Evolutionary conservation across 2,113 vertebrate genomes (phyloP), one percentile per base, ranked within the genome.

Genomic region (Gadus macrocephalus): DNA sequence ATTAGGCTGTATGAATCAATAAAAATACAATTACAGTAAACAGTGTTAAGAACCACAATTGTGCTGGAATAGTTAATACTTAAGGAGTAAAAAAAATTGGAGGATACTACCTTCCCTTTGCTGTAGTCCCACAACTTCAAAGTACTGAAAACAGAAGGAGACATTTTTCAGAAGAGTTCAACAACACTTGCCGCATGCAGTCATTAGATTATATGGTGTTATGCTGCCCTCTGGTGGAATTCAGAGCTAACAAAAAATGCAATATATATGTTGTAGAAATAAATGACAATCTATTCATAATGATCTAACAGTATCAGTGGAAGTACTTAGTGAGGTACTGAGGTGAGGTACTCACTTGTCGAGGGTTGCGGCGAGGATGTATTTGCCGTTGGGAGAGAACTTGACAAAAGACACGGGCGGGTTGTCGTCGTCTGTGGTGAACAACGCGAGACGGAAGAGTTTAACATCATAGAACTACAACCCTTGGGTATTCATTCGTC

Each of bases 111-210:
- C 94, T 99, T 99, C 89, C 97, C 97, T 91, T 99, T 99, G 91
- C 97, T 99, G 95, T 99, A 99, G 92, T 99, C 97, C 97, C 97
- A 99, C 87, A 99, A 95, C 81, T 99, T 99, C 80, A 99, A 91
- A 8, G 97, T 98, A 91, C 97, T 98, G 82, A 5, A 76, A 20
- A n/a, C 12, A 5, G 12, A 27, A n/a, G 1, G 20, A 62, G 17
- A 3, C 53, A 61, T 38, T 60, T 28, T 35, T 62, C 28, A n/a
- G 38, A 70, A 31, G 35, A 3, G 49, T 42, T 2, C 2, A 16
- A 5, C 42, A 7, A 1, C 15, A 8, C n/a, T 16, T 17, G 14
- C 55, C 20, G 66, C 1, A 2, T 14, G 61, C n/a, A 22, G 15
- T 42, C 16, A 2, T 2, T 0, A 62, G n/a, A 3, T 42, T 3